Base-by-base conservation (phyloP, 2,888 invertebrate genomes). In the Chrysomela aeneicollis region DNA sequence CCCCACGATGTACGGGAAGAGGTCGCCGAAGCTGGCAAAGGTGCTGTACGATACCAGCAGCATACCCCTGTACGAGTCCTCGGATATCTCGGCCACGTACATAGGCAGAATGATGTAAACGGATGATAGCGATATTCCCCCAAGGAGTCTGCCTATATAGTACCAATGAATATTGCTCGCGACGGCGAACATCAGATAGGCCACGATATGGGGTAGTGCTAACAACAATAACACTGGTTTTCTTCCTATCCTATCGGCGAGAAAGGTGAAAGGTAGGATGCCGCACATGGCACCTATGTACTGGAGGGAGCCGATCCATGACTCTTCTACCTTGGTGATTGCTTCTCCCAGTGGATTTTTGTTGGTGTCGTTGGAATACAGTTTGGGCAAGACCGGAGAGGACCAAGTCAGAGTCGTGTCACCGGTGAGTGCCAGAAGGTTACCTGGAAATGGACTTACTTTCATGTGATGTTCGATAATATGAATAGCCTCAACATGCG, bases 31-130 rank as follows among this genome's bases (percentile, higher is more conserved):
- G 1, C 83, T 83, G 21, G 92, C 88, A 82, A 91, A 92, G 22
- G 89, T 84, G 74, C 92, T 92, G 64, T 93, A 87, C 64, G 93
- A 88, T 0, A 94, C 69, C 53, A 72, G 50, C 10, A 94, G 83
- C 0, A 91, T 88, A 0, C 95, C 95, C 66, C 95, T 85, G 12
- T 89, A 87, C 21, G 90, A 89, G 63, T 90, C 89, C 85, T 92
- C 90, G 5, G 94, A 87, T 37, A 93, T 92, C 82, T 95, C 95
- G 46, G 92, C 92, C 64, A 94, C 88, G 82, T 94, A 95, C 87
- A 94, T 91, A 0, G 95, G 93, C 0, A 89, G 87, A 1, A 90
- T 87, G 0, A 90, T 89, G 82, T 90, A 91, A 17, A 88, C 83
- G 75, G 90, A 87, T 0, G 91, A 90, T 0, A 89, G 85, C 0